These are phyloP conservation scores for Amblyopsis hoosieri DNA, from an alignment of 2,797 vertebrate genomes.

Conservation along the genomic window DNA sequence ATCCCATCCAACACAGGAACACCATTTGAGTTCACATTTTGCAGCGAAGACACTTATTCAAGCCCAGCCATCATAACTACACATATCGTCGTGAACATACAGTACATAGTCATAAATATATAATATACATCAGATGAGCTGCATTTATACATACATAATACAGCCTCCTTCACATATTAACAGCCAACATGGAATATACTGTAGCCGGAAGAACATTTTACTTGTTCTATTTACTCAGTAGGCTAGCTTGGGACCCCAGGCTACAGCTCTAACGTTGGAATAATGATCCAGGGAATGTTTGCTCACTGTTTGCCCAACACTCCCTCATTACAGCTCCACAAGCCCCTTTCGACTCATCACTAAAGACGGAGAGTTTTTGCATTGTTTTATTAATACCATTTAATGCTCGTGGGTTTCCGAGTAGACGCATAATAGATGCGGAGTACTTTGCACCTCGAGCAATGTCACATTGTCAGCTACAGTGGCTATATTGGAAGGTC, in stretches of 20 bases:
- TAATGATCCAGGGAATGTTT: slow-evolving; percentile 69
- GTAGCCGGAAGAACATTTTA: slow-evolving; percentile 36
- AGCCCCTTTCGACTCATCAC: slow-evolving; percentile 50
- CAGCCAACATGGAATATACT: slow-evolving; percentile 18
- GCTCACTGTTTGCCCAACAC: slow-evolving; percentile 59
- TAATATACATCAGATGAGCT: neutral
- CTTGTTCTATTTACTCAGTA: slow-evolving; percentile 46
- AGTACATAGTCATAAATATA: neutral
- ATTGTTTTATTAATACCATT: slow-evolving; percentile 63
- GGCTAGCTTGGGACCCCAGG: slow-evolving; percentile 39
- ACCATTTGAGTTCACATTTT: no score
- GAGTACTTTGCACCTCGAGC: slow-evolving; percentile 37
- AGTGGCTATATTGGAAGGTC: slow-evolving; percentile 15
- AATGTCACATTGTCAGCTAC: slow-evolving; percentile 33
- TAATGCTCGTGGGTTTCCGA: slow-evolving; percentile 39
- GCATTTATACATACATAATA: slow-evolving; percentile 3
- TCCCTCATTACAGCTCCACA: slow-evolving; percentile 59
- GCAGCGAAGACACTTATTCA: no score
- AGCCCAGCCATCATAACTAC: no score
- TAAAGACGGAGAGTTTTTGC: slow-evolving; percentile 56
- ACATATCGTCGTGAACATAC: no score
- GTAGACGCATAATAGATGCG: slow-evolving; percentile 21
- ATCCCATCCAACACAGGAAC: no score
- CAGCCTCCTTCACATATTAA: slow-evolving; percentile 30
- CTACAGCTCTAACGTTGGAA: slow-evolving; percentile 55